Percentiles rank a stretch among this genome's conserved stretches.
phyloP scores from a whole-genome alignment of 2,888 invertebrate species.

The Scelioninae gen. 1 region DNA sequence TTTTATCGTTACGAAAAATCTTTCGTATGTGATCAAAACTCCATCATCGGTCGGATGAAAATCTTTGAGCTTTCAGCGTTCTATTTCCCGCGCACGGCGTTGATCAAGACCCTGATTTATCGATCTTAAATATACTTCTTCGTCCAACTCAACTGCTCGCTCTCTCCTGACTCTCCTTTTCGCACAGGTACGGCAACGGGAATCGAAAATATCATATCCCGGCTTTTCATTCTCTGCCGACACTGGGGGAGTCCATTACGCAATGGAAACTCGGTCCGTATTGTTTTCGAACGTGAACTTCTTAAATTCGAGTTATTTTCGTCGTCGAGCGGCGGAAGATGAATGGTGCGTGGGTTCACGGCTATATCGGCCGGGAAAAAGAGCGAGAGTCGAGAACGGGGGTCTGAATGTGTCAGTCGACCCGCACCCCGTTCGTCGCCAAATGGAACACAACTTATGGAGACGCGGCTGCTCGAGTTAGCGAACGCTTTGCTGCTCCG shows the following conservation, averaged over 20 bases:
- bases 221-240: conserved; percentile 51
- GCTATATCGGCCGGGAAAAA: conserved; percentile 72
- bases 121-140: conserved; percentile 68
- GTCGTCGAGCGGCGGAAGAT: conserved; percentile 79
- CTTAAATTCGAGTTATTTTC: conserved; percentile 83
- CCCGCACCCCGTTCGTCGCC: conserved; percentile 64
- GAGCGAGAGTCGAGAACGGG: conserved; percentile 58
- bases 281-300: conserved; percentile 82
- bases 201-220: conserved; percentile 69
- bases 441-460: conserved; percentile 75
- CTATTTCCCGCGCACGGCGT: conserved; percentile 24
- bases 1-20: background rate
- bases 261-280: conserved; percentile 77
- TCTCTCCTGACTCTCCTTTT: background rate
- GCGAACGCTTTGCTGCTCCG: conserved; percentile 72
- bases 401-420: conserved; percentile 69
- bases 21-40: background rate
- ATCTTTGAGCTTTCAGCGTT: conserved; percentile 41
- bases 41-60: conserved; percentile 30
- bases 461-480: conserved; percentile 74
- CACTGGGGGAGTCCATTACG: conserved; percentile 71
- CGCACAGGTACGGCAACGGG: conserved; percentile 50
- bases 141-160: conserved; percentile 1
- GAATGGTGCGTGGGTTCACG: conserved; percentile 80
- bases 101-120: conserved; percentile 66